Evolutionary conservation across 2,888 invertebrate genomes (phyloP).

Genomic region (Scaptomyza cyrtandrae): DNA sequence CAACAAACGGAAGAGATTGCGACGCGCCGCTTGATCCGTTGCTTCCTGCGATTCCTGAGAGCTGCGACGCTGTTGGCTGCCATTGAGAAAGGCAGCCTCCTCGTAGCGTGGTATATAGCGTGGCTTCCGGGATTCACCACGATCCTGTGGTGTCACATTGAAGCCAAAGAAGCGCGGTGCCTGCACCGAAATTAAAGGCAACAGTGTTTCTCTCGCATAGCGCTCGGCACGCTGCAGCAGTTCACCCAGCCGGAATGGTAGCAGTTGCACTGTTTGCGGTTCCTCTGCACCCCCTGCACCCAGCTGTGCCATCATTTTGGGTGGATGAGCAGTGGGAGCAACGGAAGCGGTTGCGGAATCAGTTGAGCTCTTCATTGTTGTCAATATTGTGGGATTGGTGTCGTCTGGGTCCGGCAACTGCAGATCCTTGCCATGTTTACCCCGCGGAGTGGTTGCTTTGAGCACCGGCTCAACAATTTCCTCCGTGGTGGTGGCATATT

Average conservation of each 20-base stretch:
- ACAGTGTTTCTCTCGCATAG: slow-evolving; percentile 91
- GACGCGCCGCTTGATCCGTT: slow-evolving; percentile 52
- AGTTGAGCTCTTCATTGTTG: neutral
- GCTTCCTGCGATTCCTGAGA: slow-evolving; percentile 41
- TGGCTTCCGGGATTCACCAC: slow-evolving; percentile 84
- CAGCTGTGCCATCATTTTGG: slow-evolving; percentile 64
- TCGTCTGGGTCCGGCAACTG: slow-evolving; percentile 42
- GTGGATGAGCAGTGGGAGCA: neutral
- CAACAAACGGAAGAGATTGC: slow-evolving; percentile 81
- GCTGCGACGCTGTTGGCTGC: slow-evolving; percentile 39
- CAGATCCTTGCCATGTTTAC: slow-evolving; percentile 79
- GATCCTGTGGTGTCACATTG: slow-evolving; percentile 67
- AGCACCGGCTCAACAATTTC: slow-evolving; percentile 92
- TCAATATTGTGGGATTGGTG: slow-evolving; percentile 1
- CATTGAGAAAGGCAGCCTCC: slow-evolving; percentile 68
- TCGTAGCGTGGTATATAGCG: slow-evolving; percentile 88
- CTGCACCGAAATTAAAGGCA: slow-evolving; percentile 91
- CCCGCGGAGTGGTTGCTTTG: slow-evolving; percentile 86
- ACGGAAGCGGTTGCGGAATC: neutral
- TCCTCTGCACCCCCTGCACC: slow-evolving; percentile 53
- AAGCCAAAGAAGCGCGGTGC: slow-evolving; percentile 90
- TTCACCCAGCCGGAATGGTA: slow-evolving; percentile 91
- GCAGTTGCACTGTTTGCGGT: slow-evolving; percentile 89
- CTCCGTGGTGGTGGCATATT: slow-evolving; percentile 66
- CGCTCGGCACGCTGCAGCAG: slow-evolving; percentile 92